Percentiles rank a stretch among this genome's conserved stretches.
Evolutionary conservation across 2,113 vertebrate species (phyloP).

Genomic region (Marmota monax): DNA sequence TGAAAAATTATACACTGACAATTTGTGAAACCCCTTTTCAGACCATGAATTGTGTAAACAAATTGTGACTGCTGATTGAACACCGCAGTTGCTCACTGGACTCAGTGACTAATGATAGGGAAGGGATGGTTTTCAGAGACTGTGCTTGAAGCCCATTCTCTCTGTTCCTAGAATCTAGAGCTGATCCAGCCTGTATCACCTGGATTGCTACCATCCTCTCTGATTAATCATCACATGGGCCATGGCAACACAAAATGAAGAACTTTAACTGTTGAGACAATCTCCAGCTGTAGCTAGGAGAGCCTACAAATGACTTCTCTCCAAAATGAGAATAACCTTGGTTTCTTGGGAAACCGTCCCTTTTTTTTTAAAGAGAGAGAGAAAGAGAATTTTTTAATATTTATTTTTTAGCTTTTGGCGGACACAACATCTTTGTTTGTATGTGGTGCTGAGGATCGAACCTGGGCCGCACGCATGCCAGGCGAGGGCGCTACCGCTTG

Average conservation of each 20-base stretch:
- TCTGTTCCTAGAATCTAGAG: background rate
- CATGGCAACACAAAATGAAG: background rate
- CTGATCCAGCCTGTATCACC: background rate
- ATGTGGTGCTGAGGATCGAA: no score
- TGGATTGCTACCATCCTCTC: background rate
- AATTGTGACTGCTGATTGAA: background rate
- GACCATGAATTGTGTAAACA: background rate
- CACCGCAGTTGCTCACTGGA: background rate
- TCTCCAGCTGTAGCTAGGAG: background rate
- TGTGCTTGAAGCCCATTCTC: no score
- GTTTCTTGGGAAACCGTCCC: background rate
- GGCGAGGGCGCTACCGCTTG: no score
- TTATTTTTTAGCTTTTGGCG: no score
- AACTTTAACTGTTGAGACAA: background rate
- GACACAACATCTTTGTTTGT: no score
- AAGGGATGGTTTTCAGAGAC: background rate
- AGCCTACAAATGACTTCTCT: background rate
- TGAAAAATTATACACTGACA: background rate
- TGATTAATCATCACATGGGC: no score
- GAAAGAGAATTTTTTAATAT: no score
- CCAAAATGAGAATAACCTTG: background rate
- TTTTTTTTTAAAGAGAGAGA: no score
- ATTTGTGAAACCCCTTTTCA: background rate
- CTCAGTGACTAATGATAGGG: background rate
- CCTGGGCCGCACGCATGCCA: no score